Conservation (phyloP, 2,888 invertebrate species). For the Synanthedon myopaeformis region DNA sequence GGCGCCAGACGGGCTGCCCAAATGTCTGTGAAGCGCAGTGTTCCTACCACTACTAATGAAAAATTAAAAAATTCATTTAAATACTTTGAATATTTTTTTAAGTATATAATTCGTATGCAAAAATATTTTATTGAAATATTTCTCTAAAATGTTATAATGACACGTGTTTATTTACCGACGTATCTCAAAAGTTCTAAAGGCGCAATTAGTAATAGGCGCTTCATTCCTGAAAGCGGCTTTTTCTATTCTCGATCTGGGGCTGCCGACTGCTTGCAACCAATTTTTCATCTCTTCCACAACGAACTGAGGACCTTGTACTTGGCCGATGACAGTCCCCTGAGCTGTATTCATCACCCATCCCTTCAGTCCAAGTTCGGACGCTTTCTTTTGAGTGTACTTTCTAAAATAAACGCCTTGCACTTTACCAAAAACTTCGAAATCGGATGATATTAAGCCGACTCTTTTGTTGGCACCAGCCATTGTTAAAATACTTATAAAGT, state of each 20-base stretch:
- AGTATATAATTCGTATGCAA: not conserved
- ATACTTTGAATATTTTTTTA: no score
- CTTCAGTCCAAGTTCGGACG: constrained; percentile 70
- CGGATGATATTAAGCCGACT: constrained; percentile 27
- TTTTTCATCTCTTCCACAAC: constrained; percentile 73
- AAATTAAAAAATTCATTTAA: not conserved
- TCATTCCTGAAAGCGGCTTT: constrained; percentile 76
- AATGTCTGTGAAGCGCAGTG: no score
- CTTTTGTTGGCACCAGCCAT: constrained; percentile 26
- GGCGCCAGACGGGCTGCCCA: no score
- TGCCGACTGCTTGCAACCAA: constrained; percentile 72
- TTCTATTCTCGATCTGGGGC: constrained; percentile 76
- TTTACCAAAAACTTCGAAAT: constrained; percentile 73
- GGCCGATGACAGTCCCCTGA: constrained; percentile 76
- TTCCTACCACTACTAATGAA: not conserved
- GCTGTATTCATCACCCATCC: constrained; percentile 84
- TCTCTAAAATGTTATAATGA: not conserved
- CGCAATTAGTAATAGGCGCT: constrained; percentile 53
- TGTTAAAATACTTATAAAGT: not conserved
- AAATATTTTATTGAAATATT: not conserved
- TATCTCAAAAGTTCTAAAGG: constrained; percentile 59
- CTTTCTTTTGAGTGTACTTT: constrained; percentile 75
- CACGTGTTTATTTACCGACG: constrained; percentile 29
- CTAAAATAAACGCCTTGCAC: constrained; percentile 71
- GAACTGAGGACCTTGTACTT: constrained; percentile 70